Percentiles rank a stretch among this genome's conserved stretches.
These are phyloP conservation scores for Diorhabda elongata DNA, from an alignment of 1,140 invertebrate species.

Conservation along the genomic window DNA sequence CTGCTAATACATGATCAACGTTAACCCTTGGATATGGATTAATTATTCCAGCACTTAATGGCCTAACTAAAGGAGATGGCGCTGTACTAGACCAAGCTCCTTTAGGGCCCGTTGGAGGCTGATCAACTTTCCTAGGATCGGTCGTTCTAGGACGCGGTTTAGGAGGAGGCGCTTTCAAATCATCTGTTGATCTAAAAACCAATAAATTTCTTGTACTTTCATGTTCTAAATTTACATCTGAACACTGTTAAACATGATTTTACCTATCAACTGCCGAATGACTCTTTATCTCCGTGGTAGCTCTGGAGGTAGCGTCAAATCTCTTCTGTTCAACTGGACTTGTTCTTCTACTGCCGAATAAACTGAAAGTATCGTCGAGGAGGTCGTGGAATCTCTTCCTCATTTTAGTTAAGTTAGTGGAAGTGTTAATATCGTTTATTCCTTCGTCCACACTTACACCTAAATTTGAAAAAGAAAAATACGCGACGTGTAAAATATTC, in stretches of 20 bases:
- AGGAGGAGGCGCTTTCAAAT: slow-evolving; percentile 18
- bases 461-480: slow-evolving; percentile 18
- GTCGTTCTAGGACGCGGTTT: slow-evolving; percentile 48
- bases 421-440: slow-evolving; percentile 33
- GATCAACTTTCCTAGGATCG: slow-evolving; percentile 36
- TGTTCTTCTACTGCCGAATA: slow-evolving; percentile 55
- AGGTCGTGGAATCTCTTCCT: slow-evolving; percentile 62
- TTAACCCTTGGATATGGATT: slow-evolving; percentile 48
- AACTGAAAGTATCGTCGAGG: slow-evolving; percentile 63
- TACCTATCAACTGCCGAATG: slow-evolving; percentile 49
- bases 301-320: slow-evolving; percentile 24
- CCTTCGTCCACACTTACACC: slow-evolving; percentile 40
- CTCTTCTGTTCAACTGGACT: slow-evolving; percentile 45
- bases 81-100: slow-evolving; percentile 51
- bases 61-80: slow-evolving; percentile 45
- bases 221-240: neutral
- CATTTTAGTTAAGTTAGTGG: slow-evolving; percentile 52
- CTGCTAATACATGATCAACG: slow-evolving; percentile 49
- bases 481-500: neutral
- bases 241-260: neutral
- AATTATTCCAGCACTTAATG: slow-evolving; percentile 51
- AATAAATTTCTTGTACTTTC: neutral
- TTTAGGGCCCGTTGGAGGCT: slow-evolving; percentile 31
- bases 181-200: slow-evolving; percentile 26
- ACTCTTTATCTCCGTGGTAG: slow-evolving; percentile 44